phyloP scores from a whole-genome alignment of 2,113 vertebrate species.

The Cyprinodon variegatus region DNA sequence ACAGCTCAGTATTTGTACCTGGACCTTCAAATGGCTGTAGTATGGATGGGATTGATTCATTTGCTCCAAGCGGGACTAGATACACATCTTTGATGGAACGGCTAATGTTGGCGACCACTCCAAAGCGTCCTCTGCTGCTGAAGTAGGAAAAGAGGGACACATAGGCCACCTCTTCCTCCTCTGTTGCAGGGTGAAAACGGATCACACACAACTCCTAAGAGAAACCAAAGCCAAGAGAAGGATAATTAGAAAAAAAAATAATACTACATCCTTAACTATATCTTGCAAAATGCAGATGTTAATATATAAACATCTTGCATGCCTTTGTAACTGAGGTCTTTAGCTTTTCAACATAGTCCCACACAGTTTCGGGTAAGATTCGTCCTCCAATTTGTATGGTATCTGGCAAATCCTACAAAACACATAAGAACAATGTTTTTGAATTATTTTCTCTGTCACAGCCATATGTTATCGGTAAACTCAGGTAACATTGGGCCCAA shows the following conservation, averaged over 20 bases:
- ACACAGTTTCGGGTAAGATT: conserved; percentile 94
- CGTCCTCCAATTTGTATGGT: conserved; percentile 95
- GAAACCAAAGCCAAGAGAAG: conserved; percentile 42
- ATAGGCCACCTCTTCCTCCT: conserved; percentile 97
- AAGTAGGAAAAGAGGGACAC: conserved; percentile 99
- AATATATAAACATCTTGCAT: conserved; percentile 43
- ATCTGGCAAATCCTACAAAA: conserved; percentile 92
- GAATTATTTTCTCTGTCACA: neutral
- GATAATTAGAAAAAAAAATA: neutral
- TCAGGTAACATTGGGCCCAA: neutral
- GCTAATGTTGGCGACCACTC: conserved; percentile 93
- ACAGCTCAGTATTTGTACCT: conserved; percentile 82
- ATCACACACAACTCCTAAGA: conserved; percentile 93
- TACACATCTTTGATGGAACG: conserved; percentile 96
- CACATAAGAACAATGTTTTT: conserved; percentile 38
- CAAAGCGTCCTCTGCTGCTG: conserved; percentile 95
- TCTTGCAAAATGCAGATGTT: neutral
- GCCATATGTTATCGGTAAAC: neutral
- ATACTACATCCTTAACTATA: neutral
- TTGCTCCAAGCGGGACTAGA: conserved; percentile 91
- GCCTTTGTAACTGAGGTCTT: conserved; percentile 95
- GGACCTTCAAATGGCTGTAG: conserved; percentile 95
- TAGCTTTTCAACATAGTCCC: conserved; percentile 96
- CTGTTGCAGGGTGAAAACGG: conserved; percentile 94
- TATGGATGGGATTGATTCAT: conserved; percentile 90